Evolutionary conservation across 2,888 invertebrate species (phyloP).

Genomic region (Cancer borealis): DNA sequence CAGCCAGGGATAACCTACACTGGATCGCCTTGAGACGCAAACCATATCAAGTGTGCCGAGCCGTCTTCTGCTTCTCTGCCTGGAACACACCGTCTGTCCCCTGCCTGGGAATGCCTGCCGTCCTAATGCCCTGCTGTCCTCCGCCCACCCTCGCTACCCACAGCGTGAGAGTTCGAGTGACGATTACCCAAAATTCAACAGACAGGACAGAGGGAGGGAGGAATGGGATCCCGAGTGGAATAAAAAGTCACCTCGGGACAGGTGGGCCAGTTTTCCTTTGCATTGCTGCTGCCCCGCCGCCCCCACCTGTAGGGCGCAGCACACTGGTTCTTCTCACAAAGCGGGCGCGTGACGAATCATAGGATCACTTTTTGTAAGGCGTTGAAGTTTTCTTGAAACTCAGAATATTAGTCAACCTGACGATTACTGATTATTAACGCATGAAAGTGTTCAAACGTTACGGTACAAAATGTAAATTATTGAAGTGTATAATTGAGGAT

Average conservation of each 20-base stretch:
- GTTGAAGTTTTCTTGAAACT: neutral
- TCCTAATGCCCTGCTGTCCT: neutral
- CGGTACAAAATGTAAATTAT: neutral
- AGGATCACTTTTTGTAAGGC: slow-evolving; percentile 9
- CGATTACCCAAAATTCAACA: neutral
- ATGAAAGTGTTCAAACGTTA: neutral
- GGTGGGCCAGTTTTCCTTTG: slow-evolving; percentile 6
- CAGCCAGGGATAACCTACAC: slow-evolving; percentile 26
- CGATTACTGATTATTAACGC: neutral
- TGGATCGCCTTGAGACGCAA: slow-evolving; percentile 33
- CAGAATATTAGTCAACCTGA: neutral
- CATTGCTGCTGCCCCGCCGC: neutral
- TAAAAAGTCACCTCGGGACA: neutral
- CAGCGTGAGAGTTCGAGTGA: neutral
- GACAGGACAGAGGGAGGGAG: neutral
- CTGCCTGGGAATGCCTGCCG: neutral
- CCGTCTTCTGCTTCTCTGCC: neutral
- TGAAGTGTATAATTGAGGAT: neutral
- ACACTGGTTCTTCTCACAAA: neutral
- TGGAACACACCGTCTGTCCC: neutral
- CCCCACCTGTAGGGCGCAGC: slow-evolving; percentile 9
- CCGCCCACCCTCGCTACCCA: neutral
- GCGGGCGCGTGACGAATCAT: neutral
- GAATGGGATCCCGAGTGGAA: neutral
- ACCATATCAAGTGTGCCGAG: neutral